Base-by-base conservation (phyloP, 2,797 vertebrate species). In the Mus minutoides region DNA sequence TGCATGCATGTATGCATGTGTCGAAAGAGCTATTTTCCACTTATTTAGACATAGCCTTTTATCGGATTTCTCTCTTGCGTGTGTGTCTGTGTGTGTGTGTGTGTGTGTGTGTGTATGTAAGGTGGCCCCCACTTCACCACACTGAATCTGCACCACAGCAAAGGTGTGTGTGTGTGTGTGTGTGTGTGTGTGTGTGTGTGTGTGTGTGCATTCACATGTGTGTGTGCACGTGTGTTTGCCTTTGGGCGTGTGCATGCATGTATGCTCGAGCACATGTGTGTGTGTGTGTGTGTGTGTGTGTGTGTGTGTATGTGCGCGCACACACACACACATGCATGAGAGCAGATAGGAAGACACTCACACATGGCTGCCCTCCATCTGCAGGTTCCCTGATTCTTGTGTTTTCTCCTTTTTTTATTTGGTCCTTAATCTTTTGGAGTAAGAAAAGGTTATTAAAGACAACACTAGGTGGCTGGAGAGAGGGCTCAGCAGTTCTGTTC, bases 21-120 rank as follows among this genome's bases (percentile, higher is more conserved):
- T 80, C 91, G 56, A 52, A 73, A 88, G 69, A 87, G 91, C 71
- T 56, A 4, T 62, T 69, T 85, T 75, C 91, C 14, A 76, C 77
- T 93, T 71, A 62, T 31, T 60, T 73, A 94, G 82, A 88, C 43
- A 24, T 17, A n/a, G 29, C 11, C 43, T 84, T 94, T 62, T 49
- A 76, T 88, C 46, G 31, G 58, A 62, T 67, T 56, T n/a, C 52
- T 46, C 82, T 46, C 88, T 84, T 40, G 62, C 56, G 7, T 34
- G 69, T 76, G 54, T n/a, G n/a, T n/a, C n/a, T n/a, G n/a, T n/a
- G n/a, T n/a, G n/a, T n/a, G n/a, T n/a, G n/a, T n/a, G n/a, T n/a
- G n/a, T n/a, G n/a, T n/a, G n/a, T n/a, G n/a, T n/a, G n/a, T n/a
- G n/a, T n/a, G n/a, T n/a, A n/a, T n/a, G n/a, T n/a, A 73, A 40